These are phyloP conservation scores for Euzophera pinguis DNA, from an alignment of 2,888 invertebrate species.

Conservation along the genomic window DNA sequence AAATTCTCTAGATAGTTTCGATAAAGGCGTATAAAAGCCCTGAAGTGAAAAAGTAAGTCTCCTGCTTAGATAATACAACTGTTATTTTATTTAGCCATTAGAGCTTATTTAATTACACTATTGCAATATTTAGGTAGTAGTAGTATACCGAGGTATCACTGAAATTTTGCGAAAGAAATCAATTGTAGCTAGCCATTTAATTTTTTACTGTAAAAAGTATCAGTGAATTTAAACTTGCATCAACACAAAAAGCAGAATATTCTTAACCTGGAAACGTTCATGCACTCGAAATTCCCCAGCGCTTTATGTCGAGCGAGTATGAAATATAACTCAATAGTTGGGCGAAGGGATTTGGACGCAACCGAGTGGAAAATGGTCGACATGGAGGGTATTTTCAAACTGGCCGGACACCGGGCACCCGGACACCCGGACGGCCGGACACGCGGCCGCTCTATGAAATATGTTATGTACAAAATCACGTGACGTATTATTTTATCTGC, in stretches of 20 bases:
- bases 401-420: conserved; percentile 60
- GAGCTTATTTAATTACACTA: no score
- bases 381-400: conserved; percentile 66
- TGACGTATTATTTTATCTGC: conserved; percentile 37
- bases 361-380: conserved; percentile 70
- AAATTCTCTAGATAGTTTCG: no score
- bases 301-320: conserved; percentile 44
- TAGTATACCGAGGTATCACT: no score
- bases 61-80: no score
- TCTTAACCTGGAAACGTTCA: conserved; percentile 1
- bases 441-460: conserved; percentile 44
- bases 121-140: no score
- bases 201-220: no score
- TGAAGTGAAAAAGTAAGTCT: no score
- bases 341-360: conserved; percentile 58
- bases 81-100: no score
- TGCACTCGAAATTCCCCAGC: conserved; percentile 30
- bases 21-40: no score
- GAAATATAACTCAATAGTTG: conserved; percentile 69
- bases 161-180: no score
- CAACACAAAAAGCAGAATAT: background rate
- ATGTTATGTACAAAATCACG: conserved; percentile 45
- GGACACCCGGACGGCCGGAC: conserved; percentile 19
- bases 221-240: background rate
- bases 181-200: no score